Conservation (phyloP, 2,797 vertebrate species). For the Urocyon cinereoargenteus region DNA sequence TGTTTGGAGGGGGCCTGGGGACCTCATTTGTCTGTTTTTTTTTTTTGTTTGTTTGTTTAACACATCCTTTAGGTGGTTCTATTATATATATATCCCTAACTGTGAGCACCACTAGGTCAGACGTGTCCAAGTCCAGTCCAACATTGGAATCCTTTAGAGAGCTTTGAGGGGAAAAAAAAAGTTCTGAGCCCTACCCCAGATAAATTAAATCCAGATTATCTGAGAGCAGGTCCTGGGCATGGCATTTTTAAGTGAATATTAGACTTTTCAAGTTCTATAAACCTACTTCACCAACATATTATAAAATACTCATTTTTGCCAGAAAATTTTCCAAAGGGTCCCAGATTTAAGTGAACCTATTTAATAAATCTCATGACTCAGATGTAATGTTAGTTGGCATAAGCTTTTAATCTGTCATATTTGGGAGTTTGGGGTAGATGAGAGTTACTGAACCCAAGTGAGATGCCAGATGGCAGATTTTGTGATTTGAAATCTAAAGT, state of each 20-base stretch:
- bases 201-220: not conserved
- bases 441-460: not conserved
- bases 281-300: not conserved
- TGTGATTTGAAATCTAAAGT: conserved; percentile 6
- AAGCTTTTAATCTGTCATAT: conserved; percentile 2
- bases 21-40: not conserved
- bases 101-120: not conserved
- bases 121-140: not conserved
- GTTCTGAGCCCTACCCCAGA: not conserved
- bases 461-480: not conserved
- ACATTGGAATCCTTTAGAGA: not conserved
- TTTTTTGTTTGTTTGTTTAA: no score
- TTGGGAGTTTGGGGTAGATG: not conserved
- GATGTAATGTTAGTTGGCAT: conserved; percentile 12
- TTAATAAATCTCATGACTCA: conserved; percentile 34
- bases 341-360: not conserved
- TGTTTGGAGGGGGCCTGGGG: no score
- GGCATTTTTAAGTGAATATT: not conserved
- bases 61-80: not conserved
- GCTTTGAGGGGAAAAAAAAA: not conserved
- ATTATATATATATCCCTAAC: no score
- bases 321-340: not conserved
- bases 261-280: not conserved
- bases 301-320: not conserved
- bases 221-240: not conserved